These are phyloP conservation scores for Furnarius figulus DNA, from an alignment of 2,113 vertebrate genomes.

Conservation along the genomic window DNA sequence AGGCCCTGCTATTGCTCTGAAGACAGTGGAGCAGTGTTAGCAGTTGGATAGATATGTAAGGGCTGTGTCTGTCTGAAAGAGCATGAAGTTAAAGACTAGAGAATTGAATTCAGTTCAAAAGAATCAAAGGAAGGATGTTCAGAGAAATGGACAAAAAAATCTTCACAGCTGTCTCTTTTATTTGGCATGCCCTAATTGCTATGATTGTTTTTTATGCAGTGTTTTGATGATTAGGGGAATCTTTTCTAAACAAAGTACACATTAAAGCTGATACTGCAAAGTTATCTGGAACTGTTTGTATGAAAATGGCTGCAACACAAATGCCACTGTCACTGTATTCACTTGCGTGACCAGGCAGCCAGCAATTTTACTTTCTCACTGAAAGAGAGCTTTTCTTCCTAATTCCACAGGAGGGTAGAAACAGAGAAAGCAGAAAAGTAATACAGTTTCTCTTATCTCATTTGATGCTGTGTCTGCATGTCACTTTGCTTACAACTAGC, in stretches of 20 bases:
- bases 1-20: neutral
- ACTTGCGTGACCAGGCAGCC: neutral
- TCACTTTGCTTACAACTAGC: neutral
- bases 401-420: neutral
- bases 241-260: conserved; percentile 29
- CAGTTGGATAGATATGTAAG: neutral
- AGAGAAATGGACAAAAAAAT: neutral
- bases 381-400: neutral
- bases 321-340: conserved; percentile 10
- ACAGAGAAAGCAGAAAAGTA: neutral
- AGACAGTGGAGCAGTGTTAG: conserved; percentile 4
- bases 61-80: neutral
- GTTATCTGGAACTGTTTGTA: conserved; percentile 17
- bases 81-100: neutral
- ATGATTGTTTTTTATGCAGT: conserved; percentile 2
- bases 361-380: neutral
- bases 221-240: conserved; percentile 25
- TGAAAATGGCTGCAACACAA: conserved; percentile 11
- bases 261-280: conserved; percentile 24
- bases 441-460: neutral
- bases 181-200: conserved; percentile 35
- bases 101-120: neutral
- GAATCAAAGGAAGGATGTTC: conserved; percentile 26
- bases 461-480: neutral
- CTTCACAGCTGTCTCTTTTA: conserved; percentile 35